phyloP scores from a whole-genome alignment of 2,888 invertebrate genomes.

The Falcaria lacertinaria region DNA sequence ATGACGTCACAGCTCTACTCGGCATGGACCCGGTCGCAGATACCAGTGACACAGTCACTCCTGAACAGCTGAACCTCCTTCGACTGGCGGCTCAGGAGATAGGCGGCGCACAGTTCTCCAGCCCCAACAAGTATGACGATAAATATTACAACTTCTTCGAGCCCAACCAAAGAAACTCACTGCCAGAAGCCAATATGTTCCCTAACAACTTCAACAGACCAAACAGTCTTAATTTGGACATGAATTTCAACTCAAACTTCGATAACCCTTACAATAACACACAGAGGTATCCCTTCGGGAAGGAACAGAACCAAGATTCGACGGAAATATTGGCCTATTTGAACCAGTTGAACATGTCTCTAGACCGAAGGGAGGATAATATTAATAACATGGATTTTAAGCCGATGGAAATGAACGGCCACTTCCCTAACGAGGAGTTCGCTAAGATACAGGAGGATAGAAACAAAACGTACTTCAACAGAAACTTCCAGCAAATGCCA shows the following conservation, averaged over 20 bases:
- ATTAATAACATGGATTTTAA: constrained; percentile 56
- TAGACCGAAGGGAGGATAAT: constrained; percentile 52
- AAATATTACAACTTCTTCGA: constrained; percentile 71
- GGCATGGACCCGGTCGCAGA: constrained; percentile 55
- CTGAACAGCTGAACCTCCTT: constrained; percentile 68
- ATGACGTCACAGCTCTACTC: constrained; percentile 48
- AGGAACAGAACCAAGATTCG: constrained; percentile 55
- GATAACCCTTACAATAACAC: constrained; percentile 40
- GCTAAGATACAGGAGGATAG: constrained; percentile 46
- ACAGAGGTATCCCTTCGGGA: constrained; percentile 53
- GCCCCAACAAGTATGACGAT: constrained; percentile 56
- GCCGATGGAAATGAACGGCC: constrained; percentile 56
- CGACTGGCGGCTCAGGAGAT: constrained; percentile 75
- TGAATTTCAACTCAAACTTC: constrained; percentile 52
- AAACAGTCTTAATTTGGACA: constrained; percentile 63
- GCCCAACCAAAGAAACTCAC: constrained; percentile 68
- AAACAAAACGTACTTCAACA: constrained; percentile 56
- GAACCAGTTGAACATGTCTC: constrained; percentile 52
- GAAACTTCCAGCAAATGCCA: constrained; percentile 49
- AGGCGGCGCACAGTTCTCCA: constrained; percentile 68
- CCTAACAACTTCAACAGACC: constrained; percentile 54
- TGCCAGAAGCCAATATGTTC: constrained; percentile 63
- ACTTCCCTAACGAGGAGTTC: constrained; percentile 53
- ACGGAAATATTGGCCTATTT: constrained; percentile 57
- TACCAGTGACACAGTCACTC: constrained; percentile 50